These are phyloP conservation scores for Sceloporus tristichus DNA, from an alignment of 2,113 vertebrate genomes.

Conservation along the genomic window DNA sequence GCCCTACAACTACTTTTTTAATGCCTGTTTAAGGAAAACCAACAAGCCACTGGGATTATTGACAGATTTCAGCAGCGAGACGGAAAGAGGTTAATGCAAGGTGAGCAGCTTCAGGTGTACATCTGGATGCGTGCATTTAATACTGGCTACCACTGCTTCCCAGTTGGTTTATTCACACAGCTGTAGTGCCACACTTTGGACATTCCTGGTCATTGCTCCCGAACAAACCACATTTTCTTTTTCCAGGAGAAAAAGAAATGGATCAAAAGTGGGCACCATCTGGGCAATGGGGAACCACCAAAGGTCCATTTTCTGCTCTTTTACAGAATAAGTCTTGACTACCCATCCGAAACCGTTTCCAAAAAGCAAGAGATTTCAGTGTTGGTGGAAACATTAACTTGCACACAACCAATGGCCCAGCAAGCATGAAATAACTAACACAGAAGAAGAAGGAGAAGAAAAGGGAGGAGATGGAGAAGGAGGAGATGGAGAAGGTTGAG, in stretches of 20 bases:
- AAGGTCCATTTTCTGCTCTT: neutral
- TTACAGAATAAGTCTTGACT: neutral
- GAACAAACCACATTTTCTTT: neutral
- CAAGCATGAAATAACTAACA: rapidly evolving
- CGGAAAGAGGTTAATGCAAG: rapidly evolving
- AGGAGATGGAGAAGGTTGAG: too few species aligned
- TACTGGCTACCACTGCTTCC: neutral
- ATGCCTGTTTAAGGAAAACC: rapidly evolving
- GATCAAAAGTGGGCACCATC: neutral
- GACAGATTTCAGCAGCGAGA: neutral
- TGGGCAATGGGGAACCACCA: neutral
- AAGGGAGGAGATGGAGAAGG: too few species aligned
- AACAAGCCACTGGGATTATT: neutral
- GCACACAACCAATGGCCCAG: rapidly evolving
- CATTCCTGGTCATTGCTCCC: slow-evolving; percentile 65
- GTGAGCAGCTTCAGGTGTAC: neutral
- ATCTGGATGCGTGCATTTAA: neutral
- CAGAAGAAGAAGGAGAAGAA: too few species aligned
- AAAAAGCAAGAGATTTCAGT: neutral
- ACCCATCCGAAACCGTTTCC: rapidly evolving
- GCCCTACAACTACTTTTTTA: neutral
- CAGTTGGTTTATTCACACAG: slow-evolving; percentile 18
- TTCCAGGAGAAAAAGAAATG: neutral
- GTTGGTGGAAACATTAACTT: rapidly evolving
- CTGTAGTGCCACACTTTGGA: slow-evolving; percentile 82